Conservation (phyloP, 2,888 invertebrate genomes). For the Trichopria drosophilae region DNA sequence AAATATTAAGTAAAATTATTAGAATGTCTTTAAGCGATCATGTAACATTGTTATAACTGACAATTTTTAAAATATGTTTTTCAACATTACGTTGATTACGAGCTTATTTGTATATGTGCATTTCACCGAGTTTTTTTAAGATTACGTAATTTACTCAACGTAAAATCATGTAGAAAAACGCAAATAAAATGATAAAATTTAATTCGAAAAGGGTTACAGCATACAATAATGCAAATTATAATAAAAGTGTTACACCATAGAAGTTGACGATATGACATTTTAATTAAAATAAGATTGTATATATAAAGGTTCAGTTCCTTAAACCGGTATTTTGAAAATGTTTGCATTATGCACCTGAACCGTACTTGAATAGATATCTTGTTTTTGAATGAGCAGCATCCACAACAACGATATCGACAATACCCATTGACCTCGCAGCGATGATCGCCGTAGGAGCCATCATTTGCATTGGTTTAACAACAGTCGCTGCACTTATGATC, state of each 20-base stretch:
- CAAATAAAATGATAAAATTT: not conserved
- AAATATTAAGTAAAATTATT: too few species aligned
- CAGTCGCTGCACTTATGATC: constrained; percentile 49
- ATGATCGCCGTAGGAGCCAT: constrained; percentile 51
- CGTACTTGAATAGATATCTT: too few species aligned
- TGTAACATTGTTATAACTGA: too few species aligned
- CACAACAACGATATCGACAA: constrained; percentile 39
- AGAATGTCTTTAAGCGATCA: too few species aligned
- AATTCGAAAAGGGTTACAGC: not conserved
- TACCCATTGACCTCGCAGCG: constrained; percentile 48
- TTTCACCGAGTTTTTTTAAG: too few species aligned
- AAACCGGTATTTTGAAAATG: too few species aligned
- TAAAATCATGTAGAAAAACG: not conserved
- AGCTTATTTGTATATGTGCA: too few species aligned
- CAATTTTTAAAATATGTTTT: too few species aligned
- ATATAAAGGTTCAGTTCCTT: not conserved
- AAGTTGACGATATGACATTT: not conserved
- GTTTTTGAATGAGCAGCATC: too few species aligned
- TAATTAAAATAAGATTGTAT: not conserved
- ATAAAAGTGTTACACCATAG: not conserved
- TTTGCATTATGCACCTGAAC: too few species aligned
- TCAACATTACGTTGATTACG: too few species aligned
- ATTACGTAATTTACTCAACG: not conserved
- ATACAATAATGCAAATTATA: not conserved
- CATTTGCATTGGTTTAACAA: constrained; percentile 50